Evolutionary conservation across 2,113 vertebrate species (phyloP).

Genomic region (Apeltes quadracus): DNA sequence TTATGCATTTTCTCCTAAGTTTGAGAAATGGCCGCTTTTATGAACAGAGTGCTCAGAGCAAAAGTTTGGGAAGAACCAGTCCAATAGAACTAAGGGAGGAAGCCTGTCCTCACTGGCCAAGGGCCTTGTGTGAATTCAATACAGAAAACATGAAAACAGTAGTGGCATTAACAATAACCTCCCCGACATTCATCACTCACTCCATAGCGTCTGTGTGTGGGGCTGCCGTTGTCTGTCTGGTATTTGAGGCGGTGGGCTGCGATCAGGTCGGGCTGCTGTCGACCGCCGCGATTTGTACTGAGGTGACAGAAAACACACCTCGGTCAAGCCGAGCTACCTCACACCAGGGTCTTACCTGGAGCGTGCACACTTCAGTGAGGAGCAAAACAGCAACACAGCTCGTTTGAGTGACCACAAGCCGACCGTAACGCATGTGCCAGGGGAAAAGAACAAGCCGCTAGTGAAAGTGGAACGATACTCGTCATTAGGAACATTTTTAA

Average conservation of each 20-base stretch:
- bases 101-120: background rate
- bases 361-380: constrained; percentile 30
- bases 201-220: constrained; percentile 81
- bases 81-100: background rate
- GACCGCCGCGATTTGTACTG: constrained; percentile 75
- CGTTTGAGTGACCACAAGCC: constrained; percentile 1
- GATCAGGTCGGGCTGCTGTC: constrained; percentile 71
- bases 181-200: constrained; percentile 78
- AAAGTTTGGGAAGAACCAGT: background rate
- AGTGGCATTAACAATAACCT: constrained; percentile 39
- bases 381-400: constrained; percentile 21
- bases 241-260: constrained; percentile 70
- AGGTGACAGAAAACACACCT: constrained; percentile 80
- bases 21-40: background rate
- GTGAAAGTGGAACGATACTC: background rate
- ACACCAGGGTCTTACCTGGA: constrained; percentile 68
- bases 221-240: constrained; percentile 74
- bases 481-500: background rate
- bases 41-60: background rate
- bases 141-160: constrained; percentile 52
- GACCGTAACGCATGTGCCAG: background rate
- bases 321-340: constrained; percentile 71
- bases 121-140: background rate
- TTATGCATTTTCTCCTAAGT: background rate
- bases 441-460: background rate